Percentiles rank a stretch among this genome's conserved stretches.
These are phyloP conservation scores for Nemurella pictetii DNA, from an alignment of 2,888 invertebrate genomes.

Conservation along the genomic window DNA sequence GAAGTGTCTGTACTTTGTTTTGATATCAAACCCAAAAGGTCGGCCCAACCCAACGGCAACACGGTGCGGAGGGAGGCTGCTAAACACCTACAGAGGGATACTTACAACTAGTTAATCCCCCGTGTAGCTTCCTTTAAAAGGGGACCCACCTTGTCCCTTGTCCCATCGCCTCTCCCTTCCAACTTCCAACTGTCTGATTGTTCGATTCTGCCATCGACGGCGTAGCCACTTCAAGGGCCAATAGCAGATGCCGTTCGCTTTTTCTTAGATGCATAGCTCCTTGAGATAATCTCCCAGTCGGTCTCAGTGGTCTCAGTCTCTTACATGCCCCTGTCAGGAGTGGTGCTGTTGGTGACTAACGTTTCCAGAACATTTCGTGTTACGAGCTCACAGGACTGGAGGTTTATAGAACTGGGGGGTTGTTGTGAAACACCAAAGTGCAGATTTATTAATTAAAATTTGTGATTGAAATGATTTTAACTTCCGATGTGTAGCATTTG, in stretches of 20 bases:
- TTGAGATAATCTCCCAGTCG: background rate
- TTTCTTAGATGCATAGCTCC: background rate
- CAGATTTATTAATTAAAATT: background rate
- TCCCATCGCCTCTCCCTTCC: too few relatives aligned
- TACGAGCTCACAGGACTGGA: too few relatives aligned
- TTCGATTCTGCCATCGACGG: background rate
- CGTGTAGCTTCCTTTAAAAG: background rate
- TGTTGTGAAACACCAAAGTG: too few relatives aligned
- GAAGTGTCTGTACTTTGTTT: too few relatives aligned
- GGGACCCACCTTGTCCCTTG: background rate
- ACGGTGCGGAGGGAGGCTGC: too few relatives aligned
- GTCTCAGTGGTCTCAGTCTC: too few relatives aligned
- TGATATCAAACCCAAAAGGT: too few relatives aligned
- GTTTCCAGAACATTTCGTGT: background rate
- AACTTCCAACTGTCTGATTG: background rate
- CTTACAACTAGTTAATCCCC: background rate
- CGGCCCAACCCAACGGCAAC: too few relatives aligned
- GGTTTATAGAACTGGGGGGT: too few relatives aligned
- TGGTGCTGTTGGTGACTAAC: background rate
- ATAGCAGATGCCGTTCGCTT: background rate
- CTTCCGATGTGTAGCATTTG: too few relatives aligned
- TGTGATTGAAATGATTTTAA: background rate
- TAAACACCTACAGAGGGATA: background rate
- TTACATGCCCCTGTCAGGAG: background rate
- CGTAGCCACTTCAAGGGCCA: background rate